Evolutionary conservation across 2,797 vertebrate genomes (phyloP), one percentile per base, ranked within the genome.

Genomic region (Oryzias sinensis): DNA sequence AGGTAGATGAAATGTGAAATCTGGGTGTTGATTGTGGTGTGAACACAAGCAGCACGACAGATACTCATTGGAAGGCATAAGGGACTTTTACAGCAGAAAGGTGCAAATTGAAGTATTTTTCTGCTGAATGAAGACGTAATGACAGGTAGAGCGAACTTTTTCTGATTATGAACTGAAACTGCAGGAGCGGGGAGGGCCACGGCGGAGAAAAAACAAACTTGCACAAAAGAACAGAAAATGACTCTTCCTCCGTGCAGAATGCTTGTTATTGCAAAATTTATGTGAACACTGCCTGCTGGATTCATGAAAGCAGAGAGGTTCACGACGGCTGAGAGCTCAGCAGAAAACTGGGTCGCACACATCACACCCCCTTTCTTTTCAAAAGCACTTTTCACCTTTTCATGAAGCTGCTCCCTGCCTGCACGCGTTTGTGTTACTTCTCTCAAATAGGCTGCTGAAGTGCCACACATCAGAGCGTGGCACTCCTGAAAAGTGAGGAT

Each of bases 331-430:
- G 57, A 14, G 27, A 42, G 44, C 43, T 9, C 45, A 14, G 53
- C 55, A 29, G 52, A 43, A 79, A 84, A 65, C 79, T 84, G 74
- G 82, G 79, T 84, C 83, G 76, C 56, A 56, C 27, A 22, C 25
- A 46, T 17, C 17, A 42, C 68, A 37, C 62, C 63, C 47, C 56
- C 65, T 56, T 43, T 17, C 20, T 51, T 50, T 16, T 52, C 15
- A 45, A 46, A 71, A 50, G 0, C 56, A 44, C 64, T 47, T 64
- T 18, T 46, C 68, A 37, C 16, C 13, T 68, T 54, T 43, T 42
- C 6, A 18, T 52, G 27, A 43, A 53, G 49, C 59, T 18, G 25
- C 59, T 8, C 47, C 52, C 6, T 6, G 15, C 1, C 43, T 60
- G 55, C 29, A 8, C 29, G 29, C 9, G 7, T 37, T 37, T 6